Conservation (phyloP, 1,140 invertebrate species). For the Caenorhabditis briggsae region DNA sequence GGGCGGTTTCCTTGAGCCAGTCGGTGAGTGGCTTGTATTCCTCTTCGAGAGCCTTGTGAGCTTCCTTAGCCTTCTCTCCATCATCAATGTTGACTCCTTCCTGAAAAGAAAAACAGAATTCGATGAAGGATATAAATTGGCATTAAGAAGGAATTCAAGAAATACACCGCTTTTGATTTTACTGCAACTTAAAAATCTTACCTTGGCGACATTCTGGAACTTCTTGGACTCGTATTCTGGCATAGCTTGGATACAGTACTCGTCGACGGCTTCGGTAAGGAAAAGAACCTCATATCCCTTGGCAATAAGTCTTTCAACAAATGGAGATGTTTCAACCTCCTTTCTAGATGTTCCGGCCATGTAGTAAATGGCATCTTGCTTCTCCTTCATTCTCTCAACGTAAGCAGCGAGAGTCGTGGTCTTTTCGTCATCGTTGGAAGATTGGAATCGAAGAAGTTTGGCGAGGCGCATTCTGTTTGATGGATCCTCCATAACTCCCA, state of each 20-base stretch:
- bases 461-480: slow-evolving; percentile 93
- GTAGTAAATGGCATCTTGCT: slow-evolving; percentile 95
- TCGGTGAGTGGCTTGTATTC: slow-evolving; percentile 90
- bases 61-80: slow-evolving; percentile 87
- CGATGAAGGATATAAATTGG: neutral
- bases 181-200: neutral
- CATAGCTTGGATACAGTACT: slow-evolving; percentile 94
- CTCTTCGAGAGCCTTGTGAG: slow-evolving; percentile 85
- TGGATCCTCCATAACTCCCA: slow-evolving; percentile 97
- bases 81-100: slow-evolving; percentile 90
- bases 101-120: slow-evolving; percentile 61
- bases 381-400: slow-evolving; percentile 95
- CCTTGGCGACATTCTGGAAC: slow-evolving; percentile 97
- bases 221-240: slow-evolving; percentile 99
- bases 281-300: slow-evolving; percentile 97
- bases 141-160: neutral
- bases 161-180: too few relatives aligned
- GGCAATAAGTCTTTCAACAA: slow-evolving; percentile 91
- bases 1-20: slow-evolving; percentile 89
- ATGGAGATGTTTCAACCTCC: slow-evolving; percentile 93
- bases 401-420: slow-evolving; percentile 89
- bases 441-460: slow-evolving; percentile 91
- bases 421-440: slow-evolving; percentile 84
- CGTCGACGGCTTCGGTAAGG: slow-evolving; percentile 95
- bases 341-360: slow-evolving; percentile 89